Conservation (phyloP, 2,888 invertebrate species). For the Heteromurus nitidus region DNA sequence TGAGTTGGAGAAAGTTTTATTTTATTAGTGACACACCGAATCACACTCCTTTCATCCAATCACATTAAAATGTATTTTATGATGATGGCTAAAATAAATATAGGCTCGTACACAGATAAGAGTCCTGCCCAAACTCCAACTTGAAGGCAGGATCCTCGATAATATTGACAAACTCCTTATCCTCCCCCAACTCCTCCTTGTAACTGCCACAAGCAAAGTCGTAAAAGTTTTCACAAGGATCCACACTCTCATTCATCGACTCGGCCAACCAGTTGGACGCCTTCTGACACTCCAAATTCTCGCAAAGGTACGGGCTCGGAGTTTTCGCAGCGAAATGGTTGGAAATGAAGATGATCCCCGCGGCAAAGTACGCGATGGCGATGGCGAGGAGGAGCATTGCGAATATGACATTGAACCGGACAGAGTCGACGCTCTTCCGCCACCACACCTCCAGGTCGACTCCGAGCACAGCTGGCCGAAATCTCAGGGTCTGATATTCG, state of each 20-base stretch:
- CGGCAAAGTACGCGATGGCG: not conserved
- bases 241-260: constrained; percentile 41
- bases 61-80: too few species aligned
- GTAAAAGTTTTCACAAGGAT: constrained; percentile 64
- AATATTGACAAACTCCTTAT: not conserved
- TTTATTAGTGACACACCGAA: too few species aligned
- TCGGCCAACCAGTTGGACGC: constrained; percentile 26
- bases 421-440: not conserved
- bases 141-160: not conserved
- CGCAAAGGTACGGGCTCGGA: constrained; percentile 12
- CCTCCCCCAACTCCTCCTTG: not conserved
- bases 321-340: not conserved
- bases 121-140: not conserved
- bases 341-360: not conserved
- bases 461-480: not conserved
- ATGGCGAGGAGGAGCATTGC: constrained; percentile 8
- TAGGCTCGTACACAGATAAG: too few species aligned
- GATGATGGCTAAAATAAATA: too few species aligned
- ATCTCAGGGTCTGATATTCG: not conserved
- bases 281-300: constrained; percentile 1
- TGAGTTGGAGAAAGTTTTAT: too few species aligned
- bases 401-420: not conserved
- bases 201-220: constrained; percentile 51
- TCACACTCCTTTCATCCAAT: too few species aligned
- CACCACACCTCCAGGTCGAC: constrained; percentile 54